phyloP scores from a whole-genome alignment of 2,797 vertebrate species.

The Pterois miles region DNA sequence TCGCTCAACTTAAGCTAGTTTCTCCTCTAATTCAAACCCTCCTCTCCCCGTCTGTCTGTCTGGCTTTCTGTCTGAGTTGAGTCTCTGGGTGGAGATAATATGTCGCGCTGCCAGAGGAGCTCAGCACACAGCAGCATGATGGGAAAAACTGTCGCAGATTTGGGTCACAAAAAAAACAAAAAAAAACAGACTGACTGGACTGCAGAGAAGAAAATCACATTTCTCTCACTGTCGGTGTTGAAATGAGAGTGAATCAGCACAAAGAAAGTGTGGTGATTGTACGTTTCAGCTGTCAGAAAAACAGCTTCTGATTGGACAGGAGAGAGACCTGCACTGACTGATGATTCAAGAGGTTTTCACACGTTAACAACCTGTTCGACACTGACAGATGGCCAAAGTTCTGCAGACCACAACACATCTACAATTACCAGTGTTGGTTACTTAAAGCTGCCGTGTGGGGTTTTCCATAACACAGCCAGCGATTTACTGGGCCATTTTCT shows the following conservation, averaged over 20 bases:
- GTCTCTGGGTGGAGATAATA: slow-evolving; percentile 57
- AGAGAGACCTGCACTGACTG: neutral
- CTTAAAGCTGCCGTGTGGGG: neutral
- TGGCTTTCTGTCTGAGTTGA: slow-evolving; percentile 40
- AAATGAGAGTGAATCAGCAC: slow-evolving; percentile 28
- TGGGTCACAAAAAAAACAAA: slow-evolving; percentile 60
- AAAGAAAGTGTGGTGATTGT: neutral
- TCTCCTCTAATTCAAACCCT: slow-evolving; percentile 9
- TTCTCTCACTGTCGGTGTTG: slow-evolving; percentile 26
- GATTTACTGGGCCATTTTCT: neutral
- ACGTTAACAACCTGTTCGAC: neutral
- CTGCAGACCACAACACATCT: neutral
- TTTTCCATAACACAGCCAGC: neutral
- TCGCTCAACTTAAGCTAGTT: slow-evolving; percentile 1
- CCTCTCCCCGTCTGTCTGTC: neutral
- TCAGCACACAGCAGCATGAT: slow-evolving; percentile 63
- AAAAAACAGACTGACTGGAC: slow-evolving; percentile 17
- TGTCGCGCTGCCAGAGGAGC: slow-evolving; percentile 58
- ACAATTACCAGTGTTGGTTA: too few relatives aligned
- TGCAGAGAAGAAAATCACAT: slow-evolving; percentile 51
- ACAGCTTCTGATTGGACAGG: neutral
- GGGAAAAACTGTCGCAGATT: slow-evolving; percentile 60
- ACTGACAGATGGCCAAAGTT: neutral
- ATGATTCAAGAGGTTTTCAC: neutral
- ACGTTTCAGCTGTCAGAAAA: neutral